phyloP scores from a whole-genome alignment of 2,888 invertebrate genomes.

The Diachrysia chrysitis region DNA sequence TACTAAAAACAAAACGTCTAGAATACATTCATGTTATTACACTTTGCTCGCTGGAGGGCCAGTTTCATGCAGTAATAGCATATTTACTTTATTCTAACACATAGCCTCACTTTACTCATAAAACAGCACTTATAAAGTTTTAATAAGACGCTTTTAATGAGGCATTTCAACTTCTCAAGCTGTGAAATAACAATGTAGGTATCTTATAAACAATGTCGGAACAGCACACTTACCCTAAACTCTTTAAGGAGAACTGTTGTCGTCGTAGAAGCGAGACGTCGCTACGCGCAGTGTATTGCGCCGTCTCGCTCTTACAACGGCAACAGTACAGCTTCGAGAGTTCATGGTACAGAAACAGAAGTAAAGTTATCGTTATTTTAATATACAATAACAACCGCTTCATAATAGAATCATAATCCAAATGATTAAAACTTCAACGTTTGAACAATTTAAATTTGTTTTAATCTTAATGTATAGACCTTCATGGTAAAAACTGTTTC shows the following conservation, averaged over 20 bases:
- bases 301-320: too few relatives aligned
- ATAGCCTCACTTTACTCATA: conserved; percentile 8
- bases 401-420: not conserved
- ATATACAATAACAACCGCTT: too few relatives aligned
- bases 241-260: too few relatives aligned
- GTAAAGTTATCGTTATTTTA: not conserved
- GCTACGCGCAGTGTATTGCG: too few relatives aligned
- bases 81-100: not conserved
- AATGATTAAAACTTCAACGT: not conserved
- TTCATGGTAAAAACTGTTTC: not conserved
- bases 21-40: not conserved
- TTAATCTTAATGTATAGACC: not conserved
- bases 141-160: conserved; percentile 3
- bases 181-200: conserved; percentile 14
- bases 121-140: conserved; percentile 7
- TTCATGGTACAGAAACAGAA: too few relatives aligned
- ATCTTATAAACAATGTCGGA: not conserved
- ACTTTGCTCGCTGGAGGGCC: not conserved
- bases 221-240: too few relatives aligned
- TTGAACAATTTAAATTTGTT: not conserved
- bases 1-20: too few relatives aligned
- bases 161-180: conserved; percentile 16
- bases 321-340: too few relatives aligned
- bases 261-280: too few relatives aligned
- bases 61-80: not conserved